Evolutionary conservation across 2,797 vertebrate species (phyloP).

Genomic region (Anomalospiza imberbis): DNA sequence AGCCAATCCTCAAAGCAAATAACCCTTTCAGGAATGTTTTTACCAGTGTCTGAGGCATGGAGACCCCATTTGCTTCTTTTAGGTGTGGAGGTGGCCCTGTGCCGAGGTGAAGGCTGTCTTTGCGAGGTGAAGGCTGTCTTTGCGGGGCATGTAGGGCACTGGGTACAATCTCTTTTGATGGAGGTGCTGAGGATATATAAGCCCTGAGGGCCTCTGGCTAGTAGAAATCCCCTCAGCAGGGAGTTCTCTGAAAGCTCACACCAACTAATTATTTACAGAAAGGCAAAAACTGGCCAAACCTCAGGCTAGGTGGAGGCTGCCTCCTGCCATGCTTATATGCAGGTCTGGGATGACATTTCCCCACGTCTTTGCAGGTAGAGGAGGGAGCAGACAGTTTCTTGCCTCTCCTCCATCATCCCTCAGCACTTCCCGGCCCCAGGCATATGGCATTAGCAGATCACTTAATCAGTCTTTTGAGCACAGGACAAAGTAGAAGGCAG

Average conservation of each 20-base stretch:
- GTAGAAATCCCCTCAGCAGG: not conserved
- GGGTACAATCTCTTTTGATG: not conserved
- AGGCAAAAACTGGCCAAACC: not conserved
- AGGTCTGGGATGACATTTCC: not conserved
- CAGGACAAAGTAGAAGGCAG: conserved; percentile 34
- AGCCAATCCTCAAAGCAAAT: not conserved
- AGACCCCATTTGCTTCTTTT: not conserved
- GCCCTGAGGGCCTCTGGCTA: not conserved
- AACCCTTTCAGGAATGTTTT: not conserved
- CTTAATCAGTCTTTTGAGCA: not conserved
- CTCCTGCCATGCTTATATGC: not conserved
- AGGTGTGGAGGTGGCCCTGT: accelerated
- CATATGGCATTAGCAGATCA: not conserved
- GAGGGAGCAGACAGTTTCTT: not conserved
- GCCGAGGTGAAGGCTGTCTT: not conserved
- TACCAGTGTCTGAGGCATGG: not conserved
- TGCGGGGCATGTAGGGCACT: not conserved
- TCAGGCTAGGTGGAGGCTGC: not conserved
- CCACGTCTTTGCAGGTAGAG: not conserved
- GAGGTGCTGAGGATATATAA: not conserved
- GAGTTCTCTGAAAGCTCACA: not conserved
- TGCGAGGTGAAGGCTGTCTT: not conserved
- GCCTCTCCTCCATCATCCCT: not conserved
- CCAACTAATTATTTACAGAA: not conserved
- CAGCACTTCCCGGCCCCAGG: not conserved